These are phyloP conservation scores for Diplodus puntazzo DNA, from an alignment of 2,797 vertebrate genomes.

Conservation along the genomic window DNA sequence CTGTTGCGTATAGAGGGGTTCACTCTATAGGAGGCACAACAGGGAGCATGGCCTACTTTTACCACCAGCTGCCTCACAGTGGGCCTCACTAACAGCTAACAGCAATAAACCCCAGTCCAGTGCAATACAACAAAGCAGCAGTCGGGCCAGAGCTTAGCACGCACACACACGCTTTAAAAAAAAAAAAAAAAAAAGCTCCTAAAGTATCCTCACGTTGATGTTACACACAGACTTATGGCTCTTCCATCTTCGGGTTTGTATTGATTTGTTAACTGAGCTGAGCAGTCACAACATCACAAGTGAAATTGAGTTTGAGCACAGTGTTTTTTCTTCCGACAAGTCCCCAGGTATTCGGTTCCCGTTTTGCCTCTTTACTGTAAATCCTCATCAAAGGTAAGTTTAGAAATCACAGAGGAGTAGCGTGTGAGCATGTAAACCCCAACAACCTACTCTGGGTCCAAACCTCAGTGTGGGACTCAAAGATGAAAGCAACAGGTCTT, in stretches of 20 bases:
- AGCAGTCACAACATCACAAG: slow-evolving; percentile 6
- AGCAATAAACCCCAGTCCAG: slow-evolving; percentile 53
- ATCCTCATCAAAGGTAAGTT: slow-evolving; percentile 48
- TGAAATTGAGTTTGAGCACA: slow-evolving; percentile 9
- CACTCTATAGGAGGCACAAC: slow-evolving; percentile 65
- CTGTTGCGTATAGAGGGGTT: slow-evolving; percentile 41
- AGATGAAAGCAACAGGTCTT: slow-evolving; percentile 39
- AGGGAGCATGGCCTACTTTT: slow-evolving; percentile 74
- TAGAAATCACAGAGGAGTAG: slow-evolving; percentile 37
- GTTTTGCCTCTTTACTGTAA: slow-evolving; percentile 14
- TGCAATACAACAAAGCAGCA: slow-evolving; percentile 64
- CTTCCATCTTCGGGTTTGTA: slow-evolving; percentile 7
- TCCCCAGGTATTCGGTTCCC: slow-evolving; percentile 5
- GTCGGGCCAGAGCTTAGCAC: slow-evolving; percentile 30
- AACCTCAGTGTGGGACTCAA: slow-evolving; percentile 25
- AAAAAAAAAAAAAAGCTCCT: slow-evolving; percentile 15
- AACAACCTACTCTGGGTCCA: slow-evolving; percentile 15
- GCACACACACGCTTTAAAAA: slow-evolving; percentile 23
- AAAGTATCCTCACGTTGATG: background rate
- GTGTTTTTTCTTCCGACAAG: slow-evolving; percentile 9
- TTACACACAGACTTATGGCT: slow-evolving; percentile 13
- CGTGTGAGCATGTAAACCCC: slow-evolving; percentile 15
- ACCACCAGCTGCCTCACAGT: slow-evolving; percentile 68
- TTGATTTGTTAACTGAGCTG: slow-evolving; percentile 18
- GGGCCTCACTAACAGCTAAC: slow-evolving; percentile 71